These are phyloP conservation scores for Catotricha subobsoleta DNA, from an alignment of 2,888 invertebrate genomes.

Conservation along the genomic window DNA sequence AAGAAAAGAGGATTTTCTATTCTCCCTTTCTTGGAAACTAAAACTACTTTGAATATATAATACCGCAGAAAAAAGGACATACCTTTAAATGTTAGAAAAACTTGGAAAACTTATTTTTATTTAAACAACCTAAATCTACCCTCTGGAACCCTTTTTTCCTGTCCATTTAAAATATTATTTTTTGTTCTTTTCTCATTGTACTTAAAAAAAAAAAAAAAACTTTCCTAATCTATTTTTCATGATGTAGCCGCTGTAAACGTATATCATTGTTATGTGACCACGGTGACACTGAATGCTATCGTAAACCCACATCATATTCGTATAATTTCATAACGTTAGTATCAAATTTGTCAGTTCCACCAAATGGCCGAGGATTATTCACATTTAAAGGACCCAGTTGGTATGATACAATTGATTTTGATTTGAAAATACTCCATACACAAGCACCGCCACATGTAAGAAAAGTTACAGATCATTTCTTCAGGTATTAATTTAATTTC, in stretches of 20 bases:
- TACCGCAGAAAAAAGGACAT: too few species aligned
- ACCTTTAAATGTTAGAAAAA: too few species aligned
- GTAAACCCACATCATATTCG: constrained; percentile 68
- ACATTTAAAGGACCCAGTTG: constrained; percentile 70
- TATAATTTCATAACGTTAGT: constrained; percentile 89
- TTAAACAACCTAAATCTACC: background rate
- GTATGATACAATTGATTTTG: constrained; percentile 55
- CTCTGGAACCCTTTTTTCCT: background rate
- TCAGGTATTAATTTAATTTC: constrained; percentile 27
- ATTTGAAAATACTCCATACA: constrained; percentile 46
- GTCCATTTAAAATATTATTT: background rate
- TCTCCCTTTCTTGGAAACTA: too few species aligned
- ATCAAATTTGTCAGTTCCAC: constrained; percentile 57
- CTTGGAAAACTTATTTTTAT: background rate
- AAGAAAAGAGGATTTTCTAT: too few species aligned
- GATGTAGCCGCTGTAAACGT: constrained; percentile 70
- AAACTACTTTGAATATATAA: too few species aligned
- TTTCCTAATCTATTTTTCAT: constrained; percentile 17
- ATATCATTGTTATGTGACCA: constrained; percentile 49
- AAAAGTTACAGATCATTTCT: constrained; percentile 38
- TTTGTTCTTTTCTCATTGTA: background rate
- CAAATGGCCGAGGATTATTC: constrained; percentile 48
- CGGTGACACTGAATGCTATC: constrained; percentile 55
- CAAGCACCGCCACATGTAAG: constrained; percentile 43
- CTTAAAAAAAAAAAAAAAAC: background rate